Evolutionary conservation across 2,797 vertebrate genomes (phyloP).

Genomic region (Simalia tracyae): DNA sequence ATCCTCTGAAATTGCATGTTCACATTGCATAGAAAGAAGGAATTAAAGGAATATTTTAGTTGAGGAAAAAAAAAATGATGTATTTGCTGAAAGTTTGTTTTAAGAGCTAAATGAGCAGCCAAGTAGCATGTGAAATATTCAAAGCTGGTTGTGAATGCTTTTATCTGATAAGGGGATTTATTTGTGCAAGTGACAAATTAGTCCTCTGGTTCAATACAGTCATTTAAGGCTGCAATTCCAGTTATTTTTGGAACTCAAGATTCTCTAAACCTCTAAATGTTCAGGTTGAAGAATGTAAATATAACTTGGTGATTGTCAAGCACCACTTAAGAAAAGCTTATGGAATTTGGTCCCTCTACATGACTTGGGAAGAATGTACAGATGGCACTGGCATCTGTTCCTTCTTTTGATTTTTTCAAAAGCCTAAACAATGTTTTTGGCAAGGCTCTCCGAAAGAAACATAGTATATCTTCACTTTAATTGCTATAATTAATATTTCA

Average conservation of each 20-base stretch:
- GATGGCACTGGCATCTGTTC: not conserved
- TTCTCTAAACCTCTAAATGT: not conserved
- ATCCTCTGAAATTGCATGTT: not conserved
- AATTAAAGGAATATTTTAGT: not conserved
- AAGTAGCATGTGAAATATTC: not conserved
- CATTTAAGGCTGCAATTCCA: not conserved
- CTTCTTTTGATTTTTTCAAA: not conserved
- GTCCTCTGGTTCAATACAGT: not conserved
- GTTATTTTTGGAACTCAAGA: not conserved
- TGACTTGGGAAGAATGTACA: not conserved
- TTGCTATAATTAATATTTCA: slow-evolving; percentile 4
- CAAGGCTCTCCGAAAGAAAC: not conserved
- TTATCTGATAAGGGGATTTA: not conserved
- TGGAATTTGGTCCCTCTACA: not conserved
- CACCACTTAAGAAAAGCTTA: not conserved
- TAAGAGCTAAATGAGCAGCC: not conserved
- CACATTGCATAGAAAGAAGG: not conserved
- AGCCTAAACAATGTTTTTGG: not conserved
- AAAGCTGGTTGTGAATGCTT: not conserved
- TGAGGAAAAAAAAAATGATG: not conserved
- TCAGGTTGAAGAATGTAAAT: not conserved
- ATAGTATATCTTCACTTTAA: not conserved
- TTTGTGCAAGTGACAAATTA: not conserved
- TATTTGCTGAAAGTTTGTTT: not conserved
- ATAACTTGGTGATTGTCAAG: not conserved